These are phyloP conservation scores for Prionailurus viverrinus DNA, from an alignment of 2,113 vertebrate genomes.

Conservation along the genomic window DNA sequence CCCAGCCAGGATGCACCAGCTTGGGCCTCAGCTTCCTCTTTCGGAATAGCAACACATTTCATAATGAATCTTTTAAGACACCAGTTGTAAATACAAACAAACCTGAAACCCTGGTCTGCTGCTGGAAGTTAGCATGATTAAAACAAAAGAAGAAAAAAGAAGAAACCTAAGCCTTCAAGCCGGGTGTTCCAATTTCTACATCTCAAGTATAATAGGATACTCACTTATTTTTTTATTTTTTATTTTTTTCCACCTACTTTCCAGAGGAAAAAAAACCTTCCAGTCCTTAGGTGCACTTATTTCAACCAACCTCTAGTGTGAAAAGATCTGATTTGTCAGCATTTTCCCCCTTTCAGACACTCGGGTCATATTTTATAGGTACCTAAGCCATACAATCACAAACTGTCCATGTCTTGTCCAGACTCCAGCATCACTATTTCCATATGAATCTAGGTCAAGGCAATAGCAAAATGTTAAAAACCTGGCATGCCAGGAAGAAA, in stretches of 20 bases:
- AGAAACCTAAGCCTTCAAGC: not conserved
- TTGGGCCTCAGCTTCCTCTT: conserved; percentile 60
- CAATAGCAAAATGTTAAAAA: conserved; percentile 84
- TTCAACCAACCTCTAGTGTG: conserved; percentile 91
- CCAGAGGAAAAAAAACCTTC: conserved; percentile 86
- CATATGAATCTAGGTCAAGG: conserved; percentile 91
- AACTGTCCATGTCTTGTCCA: conserved; percentile 87
- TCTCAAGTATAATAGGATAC: not conserved
- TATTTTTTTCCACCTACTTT: conserved; percentile 52
- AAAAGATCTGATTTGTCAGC: conserved; percentile 91
- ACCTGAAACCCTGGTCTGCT: conserved; percentile 52
- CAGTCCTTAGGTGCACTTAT: conserved; percentile 89
- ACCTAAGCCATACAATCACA: conserved; percentile 85
- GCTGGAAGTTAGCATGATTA: conserved; percentile 28
- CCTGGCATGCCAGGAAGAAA: conserved; percentile 75
- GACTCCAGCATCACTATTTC: conserved; percentile 89
- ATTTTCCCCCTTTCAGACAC: conserved; percentile 89
- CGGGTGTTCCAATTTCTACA: not conserved
- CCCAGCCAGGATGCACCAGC: conserved; percentile 48
- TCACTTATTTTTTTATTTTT: not conserved
- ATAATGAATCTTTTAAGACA: conserved; percentile 74
- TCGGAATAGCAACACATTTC: conserved; percentile 65
- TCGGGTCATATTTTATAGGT: conserved; percentile 92
- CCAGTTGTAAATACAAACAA: conserved; percentile 75
- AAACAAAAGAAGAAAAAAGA: conserved; percentile 36